Base-by-base conservation (phyloP, 2,888 invertebrate species). In the Phorcus lineatus region DNA sequence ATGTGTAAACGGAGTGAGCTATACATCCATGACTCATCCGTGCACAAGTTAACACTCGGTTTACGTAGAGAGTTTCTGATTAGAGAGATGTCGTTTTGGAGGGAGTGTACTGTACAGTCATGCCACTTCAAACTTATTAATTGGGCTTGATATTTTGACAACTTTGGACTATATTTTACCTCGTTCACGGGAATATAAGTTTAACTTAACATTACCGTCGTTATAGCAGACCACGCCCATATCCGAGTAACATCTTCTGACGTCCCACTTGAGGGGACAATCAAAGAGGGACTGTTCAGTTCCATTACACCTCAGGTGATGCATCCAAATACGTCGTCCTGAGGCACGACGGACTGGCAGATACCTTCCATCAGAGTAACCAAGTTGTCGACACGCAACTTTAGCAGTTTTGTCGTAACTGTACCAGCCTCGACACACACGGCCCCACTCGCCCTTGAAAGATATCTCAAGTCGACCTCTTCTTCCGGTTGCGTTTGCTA, bases 251-350 rank as follows among this genome's bases (percentile, higher is more conserved):
- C 55, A 28, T 13, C 13, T 31, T 22, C 55, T 28, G 76, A 55
- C 24, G 19, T 76, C 55, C 76, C 76, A 76, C 2, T 31, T 54
- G 9, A n/a, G 54, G 7, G 19, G 36, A 22, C 76, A 76, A 3
- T 76, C n/a, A 55, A 76, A 76, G 31, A 76, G 36, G 16, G 76
- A 76, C 24, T 24, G 24, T 16, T 76, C 76, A 9, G 54, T 54
- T 28, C 76, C 76, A 28, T 6, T 55, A 16, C 76, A 76, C 17
- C 31, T 17, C 31, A 55, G 28, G 19, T 55, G 11, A 52, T 76
- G 54, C 76, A 76, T 55, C 76, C 76, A 76, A 24, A 76, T 55
- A n/a, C 98, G 98, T 90, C 96, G 96, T 86, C 99, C 98, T n/a
- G 81, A 81, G 0, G 82, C 74, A 9, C 74, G 77, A 0, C 47